Conservation (phyloP, 2,113 vertebrate genomes). For the Lophotis ruficrista region DNA sequence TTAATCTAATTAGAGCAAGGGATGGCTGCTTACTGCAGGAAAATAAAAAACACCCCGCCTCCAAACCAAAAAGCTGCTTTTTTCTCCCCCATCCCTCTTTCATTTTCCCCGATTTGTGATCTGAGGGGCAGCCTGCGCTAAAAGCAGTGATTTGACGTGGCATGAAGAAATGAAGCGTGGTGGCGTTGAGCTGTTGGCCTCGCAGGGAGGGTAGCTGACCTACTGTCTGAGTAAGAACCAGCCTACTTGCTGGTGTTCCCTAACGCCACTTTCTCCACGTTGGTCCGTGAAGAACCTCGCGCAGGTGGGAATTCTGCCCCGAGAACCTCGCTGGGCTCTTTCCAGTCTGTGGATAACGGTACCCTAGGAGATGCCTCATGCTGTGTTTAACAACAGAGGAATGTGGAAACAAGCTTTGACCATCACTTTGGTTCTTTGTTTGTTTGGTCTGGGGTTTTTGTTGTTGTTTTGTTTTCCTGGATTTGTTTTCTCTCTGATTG, state of each 20-base stretch:
- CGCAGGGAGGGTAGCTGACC: rapidly evolving
- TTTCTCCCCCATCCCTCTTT: rapidly evolving
- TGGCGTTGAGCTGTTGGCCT: background rate
- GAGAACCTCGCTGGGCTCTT: background rate
- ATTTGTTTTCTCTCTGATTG: background rate
- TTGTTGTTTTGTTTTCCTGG: too few species aligned
- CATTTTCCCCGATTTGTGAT: rapidly evolving
- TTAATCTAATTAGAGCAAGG: background rate
- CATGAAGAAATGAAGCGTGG: background rate
- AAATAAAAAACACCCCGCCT: background rate
- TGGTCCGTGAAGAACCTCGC: rapidly evolving
- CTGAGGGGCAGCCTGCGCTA: background rate
- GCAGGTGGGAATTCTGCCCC: background rate
- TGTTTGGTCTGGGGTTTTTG: too few species aligned
- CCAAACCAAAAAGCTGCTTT: background rate
- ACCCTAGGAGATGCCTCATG: rapidly evolving
- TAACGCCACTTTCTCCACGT: rapidly evolving
- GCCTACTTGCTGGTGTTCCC: background rate
- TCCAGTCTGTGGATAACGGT: rapidly evolving
- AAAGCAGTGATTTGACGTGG: background rate
- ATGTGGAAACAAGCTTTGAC: background rate
- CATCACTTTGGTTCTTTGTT: background rate
- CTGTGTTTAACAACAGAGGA: background rate
- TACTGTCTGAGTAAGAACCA: background rate
- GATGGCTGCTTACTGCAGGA: background rate